phyloP scores from a whole-genome alignment of 2,113 vertebrate genomes.

The Dromas ardeola region DNA sequence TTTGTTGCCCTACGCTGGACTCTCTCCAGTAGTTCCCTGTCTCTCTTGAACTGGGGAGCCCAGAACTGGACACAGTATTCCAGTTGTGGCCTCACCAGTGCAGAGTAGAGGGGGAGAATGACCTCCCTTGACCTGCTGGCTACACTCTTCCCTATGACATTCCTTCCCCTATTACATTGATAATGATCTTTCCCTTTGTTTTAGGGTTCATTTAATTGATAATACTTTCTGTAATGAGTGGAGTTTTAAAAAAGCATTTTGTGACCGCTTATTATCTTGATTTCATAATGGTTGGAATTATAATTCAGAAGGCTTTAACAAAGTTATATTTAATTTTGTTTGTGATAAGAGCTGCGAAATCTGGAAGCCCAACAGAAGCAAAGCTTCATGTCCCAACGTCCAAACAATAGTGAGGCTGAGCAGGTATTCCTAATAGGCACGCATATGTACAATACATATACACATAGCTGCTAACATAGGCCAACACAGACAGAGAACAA shows the following conservation, averaged over 20 bases:
- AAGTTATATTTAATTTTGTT: not conserved
- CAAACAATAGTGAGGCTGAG: not conserved
- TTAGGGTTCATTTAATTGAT: not conserved
- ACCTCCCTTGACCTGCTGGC: no score
- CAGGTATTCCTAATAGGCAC: not conserved
- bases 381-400: not conserved
- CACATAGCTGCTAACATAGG: not conserved
- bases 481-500: not conserved
- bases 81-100: no score
- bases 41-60: no score
- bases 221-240: not conserved
- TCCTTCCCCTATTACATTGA: no score
- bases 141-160: no score
- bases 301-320: not conserved
- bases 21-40: no score
- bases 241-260: not conserved
- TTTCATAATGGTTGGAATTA: not conserved
- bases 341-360: not conserved
- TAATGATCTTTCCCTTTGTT: not conserved
- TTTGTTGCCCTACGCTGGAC: no score
- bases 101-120: no score
- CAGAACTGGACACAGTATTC: no score
- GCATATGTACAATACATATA: not conserved
- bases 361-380: not conserved
- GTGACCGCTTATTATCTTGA: not conserved